A percentile compares a stretch with the other conserved stretches of the same genome.
Evolutionary conservation across 2,797 vertebrate genomes (phyloP).

Genomic region (Rachycentron canadum): DNA sequence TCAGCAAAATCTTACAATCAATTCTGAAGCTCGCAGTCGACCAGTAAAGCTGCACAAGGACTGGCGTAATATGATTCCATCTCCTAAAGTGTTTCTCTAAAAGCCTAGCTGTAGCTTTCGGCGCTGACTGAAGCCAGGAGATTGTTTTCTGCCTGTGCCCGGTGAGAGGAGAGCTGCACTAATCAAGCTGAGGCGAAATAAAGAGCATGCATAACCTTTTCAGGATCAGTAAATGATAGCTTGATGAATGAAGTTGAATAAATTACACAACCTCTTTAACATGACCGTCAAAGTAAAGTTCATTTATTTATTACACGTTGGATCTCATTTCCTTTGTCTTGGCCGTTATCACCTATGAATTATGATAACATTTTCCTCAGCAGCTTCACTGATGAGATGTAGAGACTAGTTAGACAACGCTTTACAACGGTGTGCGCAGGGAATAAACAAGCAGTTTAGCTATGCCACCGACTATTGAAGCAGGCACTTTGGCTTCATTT

Average conservation of each 20-base stretch:
- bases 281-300: neutral
- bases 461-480: neutral
- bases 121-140: neutral
- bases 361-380: neutral
- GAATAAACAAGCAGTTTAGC: neutral
- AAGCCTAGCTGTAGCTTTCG: conserved; percentile 19
- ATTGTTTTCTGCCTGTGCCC: neutral
- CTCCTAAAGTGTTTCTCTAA: conserved; percentile 25
- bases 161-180: neutral
- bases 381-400: neutral
- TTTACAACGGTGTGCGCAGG: neutral
- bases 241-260: conserved; percentile 19
- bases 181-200: conserved; percentile 10
- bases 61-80: conserved; percentile 23
- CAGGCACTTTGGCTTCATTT: neutral
- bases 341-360: neutral
- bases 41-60: conserved; percentile 8
- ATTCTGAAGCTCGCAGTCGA: conserved; percentile 3
- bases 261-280: neutral
- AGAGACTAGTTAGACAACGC: neutral
- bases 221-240: conserved; percentile 17
- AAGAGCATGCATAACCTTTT: conserved; percentile 26
- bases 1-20: conserved; percentile 21
- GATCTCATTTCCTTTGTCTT: conserved; percentile 5
- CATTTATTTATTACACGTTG: neutral